Evolutionary conservation across 2,797 vertebrate genomes (phyloP).

Genomic region (Siniperca obscura): DNA sequence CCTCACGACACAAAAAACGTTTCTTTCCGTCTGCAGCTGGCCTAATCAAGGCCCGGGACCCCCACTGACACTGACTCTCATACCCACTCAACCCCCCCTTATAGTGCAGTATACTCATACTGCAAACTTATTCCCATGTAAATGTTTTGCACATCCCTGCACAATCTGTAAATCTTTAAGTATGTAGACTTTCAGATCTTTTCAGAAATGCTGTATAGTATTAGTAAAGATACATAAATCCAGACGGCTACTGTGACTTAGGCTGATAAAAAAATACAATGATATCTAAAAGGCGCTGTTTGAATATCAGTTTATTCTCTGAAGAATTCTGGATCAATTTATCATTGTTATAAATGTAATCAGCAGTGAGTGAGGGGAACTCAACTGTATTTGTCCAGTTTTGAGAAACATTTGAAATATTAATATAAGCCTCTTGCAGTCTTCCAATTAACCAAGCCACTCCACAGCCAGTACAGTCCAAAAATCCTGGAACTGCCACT

Average conservation of each 20-base stretch:
- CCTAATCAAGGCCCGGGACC: too few relatives aligned
- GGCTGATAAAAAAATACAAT: background rate
- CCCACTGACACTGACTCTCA: too few relatives aligned
- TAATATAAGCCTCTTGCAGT: background rate
- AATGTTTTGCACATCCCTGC: too few relatives aligned
- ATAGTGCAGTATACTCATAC: too few relatives aligned
- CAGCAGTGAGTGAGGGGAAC: background rate
- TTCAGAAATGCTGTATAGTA: background rate
- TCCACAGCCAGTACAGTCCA: background rate
- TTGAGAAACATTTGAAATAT: background rate
- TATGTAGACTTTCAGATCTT: background rate
- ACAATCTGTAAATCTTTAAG: background rate
- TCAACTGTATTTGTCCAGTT: background rate
- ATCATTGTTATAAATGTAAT: background rate
- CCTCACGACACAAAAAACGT: too few relatives aligned
- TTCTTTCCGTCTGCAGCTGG: too few relatives aligned
- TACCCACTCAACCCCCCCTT: too few relatives aligned
- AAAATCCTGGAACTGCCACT: slow-evolving; percentile 5
- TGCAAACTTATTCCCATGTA: too few relatives aligned
- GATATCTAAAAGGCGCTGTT: background rate
- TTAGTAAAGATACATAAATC: background rate
- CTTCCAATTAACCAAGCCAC: slow-evolving; percentile 9
- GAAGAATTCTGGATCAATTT: background rate
- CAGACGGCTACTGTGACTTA: background rate
- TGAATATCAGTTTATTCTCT: background rate